These are phyloP conservation scores for Beroe ovata DNA, from an alignment of 37 sponge, comb jelly and placozoan genomes.

Conservation along the genomic window DNA sequence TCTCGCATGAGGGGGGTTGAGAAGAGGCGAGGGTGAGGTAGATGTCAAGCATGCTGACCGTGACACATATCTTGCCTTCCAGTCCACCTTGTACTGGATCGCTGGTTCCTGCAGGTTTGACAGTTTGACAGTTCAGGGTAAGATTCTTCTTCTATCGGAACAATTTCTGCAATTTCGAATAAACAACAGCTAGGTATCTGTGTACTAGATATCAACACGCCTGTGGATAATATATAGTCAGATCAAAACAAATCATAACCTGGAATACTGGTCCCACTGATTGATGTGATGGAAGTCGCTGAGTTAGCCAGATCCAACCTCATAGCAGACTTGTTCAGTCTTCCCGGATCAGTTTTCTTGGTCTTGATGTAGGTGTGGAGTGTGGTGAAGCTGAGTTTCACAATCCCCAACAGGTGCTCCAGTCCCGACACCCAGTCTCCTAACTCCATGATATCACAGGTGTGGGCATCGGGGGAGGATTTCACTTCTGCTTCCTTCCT, in stretches of 20 bases:
- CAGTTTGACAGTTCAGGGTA: too few species aligned
- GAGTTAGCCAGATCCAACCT: constrained; percentile 22
- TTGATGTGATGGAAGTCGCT: not conserved
- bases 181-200: too few species aligned
- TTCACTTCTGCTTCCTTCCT: not conserved
- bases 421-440: constrained; percentile 20
- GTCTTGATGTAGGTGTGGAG: constrained; percentile 59
- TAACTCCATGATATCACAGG: not conserved
- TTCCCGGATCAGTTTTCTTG: constrained; percentile 30
- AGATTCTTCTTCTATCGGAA: too few species aligned
- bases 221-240: too few species aligned
- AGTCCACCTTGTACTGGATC: constrained; percentile 4
- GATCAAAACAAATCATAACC: too few species aligned
- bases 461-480: not conserved
- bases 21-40: constrained; percentile 8
- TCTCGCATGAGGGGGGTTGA: not conserved
- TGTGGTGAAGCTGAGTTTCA: constrained; percentile 63
- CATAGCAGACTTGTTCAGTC: constrained; percentile 49
- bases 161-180: too few species aligned
- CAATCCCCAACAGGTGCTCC: constrained; percentile 39
- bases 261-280: not conserved
- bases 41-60: constrained; percentile 21
- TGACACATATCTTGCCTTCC: constrained; percentile 24
- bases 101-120: not conserved
- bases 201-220: too few species aligned